Base-by-base conservation (phyloP, 2,888 invertebrate species). In the Nineta flava region DNA sequence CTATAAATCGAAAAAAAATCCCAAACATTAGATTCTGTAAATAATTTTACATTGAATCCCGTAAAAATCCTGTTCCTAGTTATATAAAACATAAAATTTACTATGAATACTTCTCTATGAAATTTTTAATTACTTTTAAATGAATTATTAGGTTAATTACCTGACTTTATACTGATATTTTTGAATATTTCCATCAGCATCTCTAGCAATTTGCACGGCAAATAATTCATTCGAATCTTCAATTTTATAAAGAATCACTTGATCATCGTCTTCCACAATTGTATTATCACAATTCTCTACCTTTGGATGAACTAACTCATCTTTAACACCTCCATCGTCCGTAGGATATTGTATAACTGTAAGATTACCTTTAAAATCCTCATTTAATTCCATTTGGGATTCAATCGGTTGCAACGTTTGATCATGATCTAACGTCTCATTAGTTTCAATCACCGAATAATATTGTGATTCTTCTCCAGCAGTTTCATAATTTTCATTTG, bases 131-230 rank as follows among this genome's bases (percentile, higher is more conserved):
- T 7, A 26, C 26, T 26, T 26, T 26, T 26, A 7, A n/a, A n/a
- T n/a, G n/a, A n/a, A 6, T 26, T 26, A 6, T 26, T 26, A 26
- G 6, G 7, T 26, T 26, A 26, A 26, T 53, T 57, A 66, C 66
- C 63, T 59, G 49, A 67, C 62, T 57, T 65, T 61, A 55, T 65
- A 67, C 50, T 67, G 65, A 53, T 63, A 65, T 56, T 63, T 66
- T 47, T 64, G 64, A 10, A 65, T 50, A 55, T 65, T 65, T 12
- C 67, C 68, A 17, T 63, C 60, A 31, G 63, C 63, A 59, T 68
- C 67, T 49, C 61, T 58, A 13, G 60, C 60, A 13, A 63, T 49
- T 55, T 66, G 65, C 41, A 66, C 58, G 2, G 66, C 66, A 57
- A 60, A 66, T 43, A 66, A 55, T 48, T 65, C 65, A 55, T 67